Evolutionary conservation across 1,140 invertebrate species (phyloP).

Genomic region (Lordiphosa collinella): DNA sequence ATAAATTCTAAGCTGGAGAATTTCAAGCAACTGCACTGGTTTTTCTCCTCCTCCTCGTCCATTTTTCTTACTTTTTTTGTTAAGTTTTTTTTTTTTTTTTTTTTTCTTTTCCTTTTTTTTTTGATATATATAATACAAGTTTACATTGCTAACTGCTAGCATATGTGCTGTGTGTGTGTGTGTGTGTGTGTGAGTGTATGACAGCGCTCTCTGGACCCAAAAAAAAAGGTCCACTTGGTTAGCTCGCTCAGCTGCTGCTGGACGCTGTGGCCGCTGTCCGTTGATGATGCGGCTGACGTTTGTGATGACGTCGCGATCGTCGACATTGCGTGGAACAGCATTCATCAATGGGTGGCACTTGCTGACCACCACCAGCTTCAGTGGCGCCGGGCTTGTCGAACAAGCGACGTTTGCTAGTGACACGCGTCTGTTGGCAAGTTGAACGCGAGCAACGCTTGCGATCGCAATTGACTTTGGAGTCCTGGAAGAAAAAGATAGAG

Average conservation of each 20-base stretch:
- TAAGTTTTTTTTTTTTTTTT: slow-evolving; percentile 12
- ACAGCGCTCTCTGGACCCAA: not conserved
- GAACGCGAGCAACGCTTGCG: slow-evolving; percentile 88
- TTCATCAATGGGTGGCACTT: slow-evolving; percentile 79
- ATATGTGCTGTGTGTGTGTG: slow-evolving; percentile 5
- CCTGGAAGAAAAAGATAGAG: slow-evolving; percentile 82
- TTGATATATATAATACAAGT: slow-evolving; percentile 60
- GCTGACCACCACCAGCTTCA: slow-evolving; percentile 2
- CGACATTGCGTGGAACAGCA: slow-evolving; percentile 82
- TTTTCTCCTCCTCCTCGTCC: slow-evolving; percentile 21
- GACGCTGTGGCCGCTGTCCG: slow-evolving; percentile 23
- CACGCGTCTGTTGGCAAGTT: slow-evolving; percentile 82
- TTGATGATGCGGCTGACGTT: slow-evolving; percentile 56
- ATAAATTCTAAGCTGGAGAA: slow-evolving; percentile 54
- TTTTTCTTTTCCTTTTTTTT: slow-evolving; percentile 8
- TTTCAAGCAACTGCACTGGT: slow-evolving; percentile 73
- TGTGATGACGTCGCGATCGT: slow-evolving; percentile 80
- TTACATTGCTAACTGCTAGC: slow-evolving; percentile 35
- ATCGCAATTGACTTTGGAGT: slow-evolving; percentile 88
- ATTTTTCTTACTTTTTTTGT: slow-evolving; percentile 3
- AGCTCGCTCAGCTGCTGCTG: slow-evolving; percentile 37
- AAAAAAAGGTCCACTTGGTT: slow-evolving; percentile 9
- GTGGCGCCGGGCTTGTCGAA: slow-evolving; percentile 71
- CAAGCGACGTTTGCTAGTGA: slow-evolving; percentile 69
- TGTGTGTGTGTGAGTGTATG: slow-evolving; percentile 12